Evolutionary conservation across 1,140 invertebrate species (phyloP).

Genomic region (Leptonema lineaticorne): DNA sequence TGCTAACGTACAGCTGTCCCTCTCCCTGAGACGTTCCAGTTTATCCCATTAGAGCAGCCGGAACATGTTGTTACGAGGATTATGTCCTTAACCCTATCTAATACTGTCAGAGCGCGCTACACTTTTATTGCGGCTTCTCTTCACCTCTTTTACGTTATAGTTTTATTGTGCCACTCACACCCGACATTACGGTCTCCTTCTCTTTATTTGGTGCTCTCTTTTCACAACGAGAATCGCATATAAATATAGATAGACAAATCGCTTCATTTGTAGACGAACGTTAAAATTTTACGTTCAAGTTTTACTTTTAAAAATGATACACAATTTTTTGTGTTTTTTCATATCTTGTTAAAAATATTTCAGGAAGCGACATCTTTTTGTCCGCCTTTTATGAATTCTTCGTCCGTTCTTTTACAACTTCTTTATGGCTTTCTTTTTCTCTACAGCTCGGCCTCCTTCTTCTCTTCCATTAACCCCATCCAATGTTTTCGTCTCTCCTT

Average conservation of each 20-base stretch:
- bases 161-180: constrained; percentile 7
- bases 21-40: constrained; percentile 31
- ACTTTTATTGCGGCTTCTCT: constrained; percentile 35
- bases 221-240: neutral
- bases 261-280: too few relatives aligned
- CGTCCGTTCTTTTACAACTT: constrained; percentile 22
- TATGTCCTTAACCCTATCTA: constrained; percentile 36
- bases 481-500: neutral
- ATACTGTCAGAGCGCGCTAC: constrained; percentile 35
- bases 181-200: neutral
- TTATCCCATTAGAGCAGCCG: constrained; percentile 31
- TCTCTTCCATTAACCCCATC: neutral
- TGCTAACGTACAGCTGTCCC: constrained; percentile 8
- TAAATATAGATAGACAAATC: constrained; percentile 1
- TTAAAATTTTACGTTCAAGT: too few relatives aligned
- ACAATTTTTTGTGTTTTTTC: neutral
- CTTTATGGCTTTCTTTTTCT: constrained; percentile 3
- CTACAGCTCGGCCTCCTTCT: constrained; percentile 9
- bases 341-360: neutral
- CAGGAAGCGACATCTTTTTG: neutral
- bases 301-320: too few relatives aligned
- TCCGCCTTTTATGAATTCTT: constrained; percentile 14
- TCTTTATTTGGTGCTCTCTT: neutral
- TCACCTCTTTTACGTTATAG: constrained; percentile 21
- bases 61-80: constrained; percentile 35